Base-by-base conservation (phyloP, 37 sponge, comb jelly and placozoan genomes). In the Agelas oroides region DNA sequence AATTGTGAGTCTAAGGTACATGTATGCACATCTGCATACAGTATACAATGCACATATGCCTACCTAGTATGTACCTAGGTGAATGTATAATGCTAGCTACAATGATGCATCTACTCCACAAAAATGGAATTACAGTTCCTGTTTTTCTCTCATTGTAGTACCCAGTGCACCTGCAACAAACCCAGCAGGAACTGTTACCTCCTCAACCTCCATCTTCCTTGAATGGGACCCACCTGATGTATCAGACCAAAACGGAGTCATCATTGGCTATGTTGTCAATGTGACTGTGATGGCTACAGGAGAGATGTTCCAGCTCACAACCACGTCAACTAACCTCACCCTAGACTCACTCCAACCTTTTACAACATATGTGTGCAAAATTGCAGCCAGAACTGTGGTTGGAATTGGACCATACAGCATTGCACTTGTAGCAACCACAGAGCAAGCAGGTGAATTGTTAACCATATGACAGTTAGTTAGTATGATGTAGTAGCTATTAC, bases 361-460 rank as follows among this genome's bases (percentile, higher is more conserved):
- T 53, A 65, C 65, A 27, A 39, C 31, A 20, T 79, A 79, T 21
- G 41, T 39, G 54, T 54, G 32, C 38, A 79, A 19, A 46, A 38
- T 79, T 2, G 68, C 80, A 38, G 80, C 80, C 2, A 53, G 25
- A 17, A 79, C 80, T n/a, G 46, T 46, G 46, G 38, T 79, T 13
- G 65, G 54, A 35, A n/a, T 53, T 65, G 80, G 80, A 16, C 80
- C 80, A 40, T 52, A 18, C 18, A 33, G 68, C 12, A 34, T 24
- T 33, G 56, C 20, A n/a, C 21, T 66, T 32, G 18, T 28, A 65
- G 27, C 65, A 52, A n/a, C 30, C 34, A 79, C 76, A 58, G 54
- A 28, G 59, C 34, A 76, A 46, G 76, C 53, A 55, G 76, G 76
- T 76, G 24, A 57, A 19, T 46, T 12, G 46, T 46, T 46, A 46